A percentile compares a stretch with the other conserved stretches of the same genome.
Evolutionary conservation across 1,140 invertebrate species (phyloP).

Genomic region (Drosophila mojavensis): DNA sequence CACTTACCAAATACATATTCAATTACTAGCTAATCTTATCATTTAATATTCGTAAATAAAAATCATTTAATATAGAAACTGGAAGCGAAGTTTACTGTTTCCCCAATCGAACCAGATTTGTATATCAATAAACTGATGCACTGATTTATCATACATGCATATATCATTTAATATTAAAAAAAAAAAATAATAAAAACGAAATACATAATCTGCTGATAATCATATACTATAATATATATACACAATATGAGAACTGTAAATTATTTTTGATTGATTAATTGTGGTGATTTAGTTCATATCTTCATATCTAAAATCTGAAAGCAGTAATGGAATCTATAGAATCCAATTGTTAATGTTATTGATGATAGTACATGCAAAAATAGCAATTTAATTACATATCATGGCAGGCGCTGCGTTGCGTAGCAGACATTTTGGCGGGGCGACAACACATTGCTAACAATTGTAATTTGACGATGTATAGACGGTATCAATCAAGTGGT

Average conservation of each 20-base stretch:
- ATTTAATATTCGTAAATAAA: not conserved
- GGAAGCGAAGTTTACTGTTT: not conserved
- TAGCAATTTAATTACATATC: too few relatives aligned
- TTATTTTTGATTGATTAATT: not conserved
- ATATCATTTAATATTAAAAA: not conserved
- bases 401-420: too few relatives aligned
- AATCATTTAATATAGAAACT: not conserved
- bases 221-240: too few relatives aligned
- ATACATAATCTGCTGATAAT: not conserved
- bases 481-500: constrained; percentile 31
- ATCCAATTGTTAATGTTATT: too few relatives aligned
- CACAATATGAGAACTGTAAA: too few relatives aligned
- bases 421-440: constrained; percentile 8
- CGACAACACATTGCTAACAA: constrained; percentile 6
- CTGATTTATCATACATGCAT: constrained; percentile 19
- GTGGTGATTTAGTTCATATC: too few relatives aligned
- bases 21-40: constrained; percentile 30
- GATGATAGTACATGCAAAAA: too few relatives aligned
- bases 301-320: too few relatives aligned
- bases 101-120: constrained; percentile 1
- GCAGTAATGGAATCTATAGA: not conserved
- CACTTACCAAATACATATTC: not conserved
- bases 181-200: not conserved
- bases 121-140: not conserved
- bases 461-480: constrained; percentile 19